These are phyloP conservation scores for Tetrao urogallus DNA, from an alignment of 2,113 vertebrate genomes.

Conservation along the genomic window DNA sequence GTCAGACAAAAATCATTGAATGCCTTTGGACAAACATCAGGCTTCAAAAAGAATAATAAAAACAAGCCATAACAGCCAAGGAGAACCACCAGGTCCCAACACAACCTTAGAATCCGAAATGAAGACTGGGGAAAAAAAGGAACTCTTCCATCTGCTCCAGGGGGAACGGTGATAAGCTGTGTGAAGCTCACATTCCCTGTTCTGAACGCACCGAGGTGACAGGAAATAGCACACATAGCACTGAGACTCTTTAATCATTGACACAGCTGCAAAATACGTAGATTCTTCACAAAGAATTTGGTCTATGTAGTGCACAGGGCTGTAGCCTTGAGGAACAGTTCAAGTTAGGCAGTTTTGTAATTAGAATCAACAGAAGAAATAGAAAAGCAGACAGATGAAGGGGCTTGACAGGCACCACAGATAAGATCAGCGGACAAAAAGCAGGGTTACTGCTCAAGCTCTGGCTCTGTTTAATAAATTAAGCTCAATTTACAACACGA, in stretches of 20 bases:
- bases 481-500: neutral
- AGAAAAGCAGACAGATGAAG: slow-evolving; percentile 5
- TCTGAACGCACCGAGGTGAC: neutral
- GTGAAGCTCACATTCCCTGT: neutral
- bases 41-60: neutral
- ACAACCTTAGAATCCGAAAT: neutral
- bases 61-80: neutral
- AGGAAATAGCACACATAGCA: neutral
- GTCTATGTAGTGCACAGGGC: neutral
- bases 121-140: neutral
- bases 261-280: neutral
- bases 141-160: accelerated
- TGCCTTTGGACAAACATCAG: neutral
- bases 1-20: neutral
- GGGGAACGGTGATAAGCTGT: accelerated
- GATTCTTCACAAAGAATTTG: neutral
- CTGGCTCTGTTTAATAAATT: neutral
- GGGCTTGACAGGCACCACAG: slow-evolving; percentile 11
- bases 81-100: neutral
- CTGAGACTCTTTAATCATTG: neutral
- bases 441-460: slow-evolving; percentile 22
- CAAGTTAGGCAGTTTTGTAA: slow-evolving; percentile 15
- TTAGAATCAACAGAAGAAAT: slow-evolving; percentile 28
- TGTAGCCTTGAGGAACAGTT: neutral
- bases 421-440: slow-evolving; percentile 51